phyloP scores from a whole-genome alignment of 2,888 invertebrate species.

The Athalia cordata region DNA sequence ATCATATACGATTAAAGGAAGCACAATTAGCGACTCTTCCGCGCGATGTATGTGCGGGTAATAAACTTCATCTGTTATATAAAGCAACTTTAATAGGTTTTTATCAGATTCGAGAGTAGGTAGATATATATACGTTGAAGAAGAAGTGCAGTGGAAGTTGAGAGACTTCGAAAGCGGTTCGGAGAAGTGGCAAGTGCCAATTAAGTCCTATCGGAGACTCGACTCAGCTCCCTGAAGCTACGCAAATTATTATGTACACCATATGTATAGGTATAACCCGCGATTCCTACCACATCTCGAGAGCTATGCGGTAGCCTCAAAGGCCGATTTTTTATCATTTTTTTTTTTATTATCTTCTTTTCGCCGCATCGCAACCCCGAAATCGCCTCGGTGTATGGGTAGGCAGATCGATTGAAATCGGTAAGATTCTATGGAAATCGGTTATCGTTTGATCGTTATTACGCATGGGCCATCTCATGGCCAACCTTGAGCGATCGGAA shows the following conservation, averaged over 20 bases:
- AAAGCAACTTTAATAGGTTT: conserved; percentile 20
- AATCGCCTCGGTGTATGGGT: not conserved
- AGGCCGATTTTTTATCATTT: conserved; percentile 5
- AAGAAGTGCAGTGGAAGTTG: not conserved
- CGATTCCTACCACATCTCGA: too few relatives aligned
- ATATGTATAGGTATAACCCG: too few relatives aligned
- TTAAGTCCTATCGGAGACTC: conserved; percentile 26
- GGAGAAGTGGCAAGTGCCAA: conserved; percentile 34
- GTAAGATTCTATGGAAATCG: conserved; percentile 18
- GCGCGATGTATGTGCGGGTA: not conserved
- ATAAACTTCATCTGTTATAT: conserved; percentile 16
- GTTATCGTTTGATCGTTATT: conserved; percentile 1
- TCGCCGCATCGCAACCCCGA: not conserved
- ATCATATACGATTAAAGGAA: not conserved
- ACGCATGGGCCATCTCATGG: not conserved
- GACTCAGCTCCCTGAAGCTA: too few relatives aligned
- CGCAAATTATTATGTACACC: too few relatives aligned
- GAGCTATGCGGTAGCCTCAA: not conserved
- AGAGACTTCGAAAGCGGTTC: conserved; percentile 22
- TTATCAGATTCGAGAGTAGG: conserved; percentile 7
- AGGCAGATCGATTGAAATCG: too few relatives aligned
- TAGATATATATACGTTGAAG: not conserved
- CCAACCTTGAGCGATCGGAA: not conserved
- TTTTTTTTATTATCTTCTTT: not conserved
- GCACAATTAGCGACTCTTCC: not conserved